Evolutionary conservation across 2,113 vertebrate species (phyloP), one percentile per base, ranked within the genome.

Genomic region (Chamaetylas fuelleborni): DNA sequence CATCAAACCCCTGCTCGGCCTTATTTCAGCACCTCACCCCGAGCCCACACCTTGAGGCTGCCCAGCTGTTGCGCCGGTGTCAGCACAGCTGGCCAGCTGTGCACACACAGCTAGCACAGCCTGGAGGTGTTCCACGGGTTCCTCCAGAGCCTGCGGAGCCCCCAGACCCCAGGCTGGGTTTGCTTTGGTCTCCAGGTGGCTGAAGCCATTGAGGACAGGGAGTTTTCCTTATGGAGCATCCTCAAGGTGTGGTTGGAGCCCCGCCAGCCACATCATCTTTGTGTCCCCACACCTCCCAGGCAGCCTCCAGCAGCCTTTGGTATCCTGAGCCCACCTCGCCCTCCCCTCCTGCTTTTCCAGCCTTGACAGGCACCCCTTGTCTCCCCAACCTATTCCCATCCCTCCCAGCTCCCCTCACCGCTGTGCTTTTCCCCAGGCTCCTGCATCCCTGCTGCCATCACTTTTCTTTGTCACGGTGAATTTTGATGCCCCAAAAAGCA

Each of bases 121-220:
- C 85, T 6, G 1, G 45, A 47, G 23, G 1, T 11, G 24, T 14
- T 64, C 14, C 33, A 0, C 0, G 3, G 5, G 1, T 11, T 57
- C 53, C 67, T 61, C 51, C 66, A 4, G 28, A 48, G 48, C 48
- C 53, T 29, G 42, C 26, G 19, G 77, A 54, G 57, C 33, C 53
- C 48, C 40, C 5, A 2, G n/a, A 14, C 20, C 33, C 48, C 40
- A 26, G 6, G 17, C 60, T 29, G 57, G 38, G 34, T 34, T 82
- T 67, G 3, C 33, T 76, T 50, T 5, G 36, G 4, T 54, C 61
- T 54, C 4, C 0, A 31, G 47, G 29, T 20, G 28, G 18, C 1
- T 4, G 38, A 65, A 54, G n/a, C 48, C 62, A 4, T 15, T 81
- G 6, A 0, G 60, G 18, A 53, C 34, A 20, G 42, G 40, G 51